Evolutionary conservation across 2,113 vertebrate species (phyloP).

Genomic region (Fregata magnificens): DNA sequence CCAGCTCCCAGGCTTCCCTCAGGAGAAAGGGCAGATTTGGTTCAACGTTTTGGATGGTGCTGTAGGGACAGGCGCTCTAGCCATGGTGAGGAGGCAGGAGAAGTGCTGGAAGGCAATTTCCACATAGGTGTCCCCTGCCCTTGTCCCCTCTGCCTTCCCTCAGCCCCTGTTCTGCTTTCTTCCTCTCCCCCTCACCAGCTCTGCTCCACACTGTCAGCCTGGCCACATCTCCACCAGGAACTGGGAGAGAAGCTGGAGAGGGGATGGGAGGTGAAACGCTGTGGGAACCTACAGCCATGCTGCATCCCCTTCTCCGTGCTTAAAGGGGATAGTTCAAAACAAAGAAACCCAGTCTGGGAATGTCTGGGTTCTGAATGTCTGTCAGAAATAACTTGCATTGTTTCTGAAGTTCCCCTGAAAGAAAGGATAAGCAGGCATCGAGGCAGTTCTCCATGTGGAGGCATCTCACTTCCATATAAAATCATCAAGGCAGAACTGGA

Average conservation of each 20-base stretch:
- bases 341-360: not conserved
- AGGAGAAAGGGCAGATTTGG: not conserved
- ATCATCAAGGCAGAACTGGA: not conserved
- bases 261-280: not conserved
- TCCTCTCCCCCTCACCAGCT: not conserved
- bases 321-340: not conserved
- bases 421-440: not conserved
- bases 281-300: not conserved
- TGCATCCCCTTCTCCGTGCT: not conserved
- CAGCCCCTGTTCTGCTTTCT: not conserved
- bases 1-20: not conserved
- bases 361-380: not conserved
- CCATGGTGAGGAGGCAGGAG: not conserved
- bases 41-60: not conserved
- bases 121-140: not conserved
- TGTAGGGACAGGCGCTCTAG: not conserved
- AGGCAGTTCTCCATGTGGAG: not conserved
- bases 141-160: not conserved
- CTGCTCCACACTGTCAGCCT: not conserved
- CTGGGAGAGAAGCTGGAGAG: not conserved
- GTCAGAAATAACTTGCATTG: not conserved
- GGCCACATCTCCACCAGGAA: not conserved
- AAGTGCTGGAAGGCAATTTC: not conserved
- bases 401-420: not conserved
- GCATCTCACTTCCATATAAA: not conserved